phyloP scores from a whole-genome alignment of 2,888 invertebrate genomes.

The Volucella zonaria region DNA sequence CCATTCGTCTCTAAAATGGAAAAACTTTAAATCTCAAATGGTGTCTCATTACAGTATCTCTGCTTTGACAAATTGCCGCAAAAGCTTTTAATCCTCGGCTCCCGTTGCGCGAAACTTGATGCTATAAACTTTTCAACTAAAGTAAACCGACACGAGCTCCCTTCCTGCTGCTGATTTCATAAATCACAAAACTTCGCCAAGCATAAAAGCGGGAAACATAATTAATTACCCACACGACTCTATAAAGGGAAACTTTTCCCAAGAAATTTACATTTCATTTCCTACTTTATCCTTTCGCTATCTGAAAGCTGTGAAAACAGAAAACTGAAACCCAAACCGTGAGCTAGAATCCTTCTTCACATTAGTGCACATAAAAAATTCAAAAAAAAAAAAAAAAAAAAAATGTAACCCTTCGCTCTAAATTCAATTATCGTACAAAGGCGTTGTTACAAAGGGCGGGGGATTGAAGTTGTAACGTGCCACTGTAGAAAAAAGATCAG shows the following conservation, averaged over 20 bases:
- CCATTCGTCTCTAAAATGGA: not conserved
- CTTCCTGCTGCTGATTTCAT: slow-evolving; percentile 37
- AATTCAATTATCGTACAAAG: slow-evolving; percentile 64
- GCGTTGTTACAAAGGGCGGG: slow-evolving; percentile 24
- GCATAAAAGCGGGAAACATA: slow-evolving; percentile 69
- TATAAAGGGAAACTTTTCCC: slow-evolving; percentile 57
- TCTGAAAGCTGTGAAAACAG: not conserved
- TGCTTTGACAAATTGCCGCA: not conserved
- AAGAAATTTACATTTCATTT: slow-evolving; percentile 68
- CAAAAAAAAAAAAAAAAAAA: slow-evolving; percentile 24
- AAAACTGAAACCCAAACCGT: not conserved
- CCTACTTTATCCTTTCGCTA: slow-evolving; percentile 12
- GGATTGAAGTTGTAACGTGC: not conserved
- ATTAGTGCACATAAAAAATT: not conserved
- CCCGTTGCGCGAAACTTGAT: slow-evolving; percentile 66
- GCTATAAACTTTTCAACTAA: slow-evolving; percentile 53
- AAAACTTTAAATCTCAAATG: slow-evolving; percentile 22
- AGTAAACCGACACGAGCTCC: slow-evolving; percentile 8
- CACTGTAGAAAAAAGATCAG: slow-evolving; percentile 1
- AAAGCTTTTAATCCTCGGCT: slow-evolving; percentile 38
- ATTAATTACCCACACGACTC: slow-evolving; percentile 69
- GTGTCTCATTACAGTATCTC: not conserved
- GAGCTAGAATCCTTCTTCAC: not conserved
- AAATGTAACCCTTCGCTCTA: slow-evolving; percentile 39
- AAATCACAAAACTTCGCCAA: slow-evolving; percentile 65